A percentile compares a stretch with the other conserved stretches of the same genome.
Conservation (phyloP, 2,797 vertebrate species). For the Podargus strigoides region DNA sequence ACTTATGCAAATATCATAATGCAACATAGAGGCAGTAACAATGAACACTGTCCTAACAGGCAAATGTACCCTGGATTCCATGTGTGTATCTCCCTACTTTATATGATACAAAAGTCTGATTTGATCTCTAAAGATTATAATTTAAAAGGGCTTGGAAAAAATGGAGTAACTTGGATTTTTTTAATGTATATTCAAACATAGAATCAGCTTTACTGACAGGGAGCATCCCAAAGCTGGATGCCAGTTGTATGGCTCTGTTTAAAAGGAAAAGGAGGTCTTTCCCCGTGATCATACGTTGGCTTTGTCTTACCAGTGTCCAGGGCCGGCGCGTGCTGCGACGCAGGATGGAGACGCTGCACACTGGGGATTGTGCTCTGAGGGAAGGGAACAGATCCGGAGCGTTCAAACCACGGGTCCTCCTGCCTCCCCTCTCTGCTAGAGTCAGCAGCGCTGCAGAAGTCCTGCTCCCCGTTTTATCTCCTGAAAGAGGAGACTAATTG, state of each 20-base stretch:
- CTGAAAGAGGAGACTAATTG: background rate
- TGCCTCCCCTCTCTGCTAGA: background rate
- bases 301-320: background rate
- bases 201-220: background rate
- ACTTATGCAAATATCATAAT: background rate
- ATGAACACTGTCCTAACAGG: background rate
- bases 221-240: background rate
- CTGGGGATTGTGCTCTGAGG: background rate
- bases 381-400: background rate
- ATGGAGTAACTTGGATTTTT: background rate
- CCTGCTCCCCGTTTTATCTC: background rate
- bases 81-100: background rate
- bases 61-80: background rate
- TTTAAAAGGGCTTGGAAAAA: background rate
- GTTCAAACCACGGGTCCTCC: background rate
- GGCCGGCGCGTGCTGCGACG: background rate
- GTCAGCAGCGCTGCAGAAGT: background rate
- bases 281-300: background rate
- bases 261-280: background rate
- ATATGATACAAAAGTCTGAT: background rate
- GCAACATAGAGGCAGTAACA: background rate
- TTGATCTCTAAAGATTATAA: background rate
- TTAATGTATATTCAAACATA: background rate
- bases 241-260: background rate
- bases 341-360: background rate